Evolutionary conservation across 30 jellyfish, hydroid and myxozoan genomes (phyloP).

Genomic region (Rhopilema esculentum): DNA sequence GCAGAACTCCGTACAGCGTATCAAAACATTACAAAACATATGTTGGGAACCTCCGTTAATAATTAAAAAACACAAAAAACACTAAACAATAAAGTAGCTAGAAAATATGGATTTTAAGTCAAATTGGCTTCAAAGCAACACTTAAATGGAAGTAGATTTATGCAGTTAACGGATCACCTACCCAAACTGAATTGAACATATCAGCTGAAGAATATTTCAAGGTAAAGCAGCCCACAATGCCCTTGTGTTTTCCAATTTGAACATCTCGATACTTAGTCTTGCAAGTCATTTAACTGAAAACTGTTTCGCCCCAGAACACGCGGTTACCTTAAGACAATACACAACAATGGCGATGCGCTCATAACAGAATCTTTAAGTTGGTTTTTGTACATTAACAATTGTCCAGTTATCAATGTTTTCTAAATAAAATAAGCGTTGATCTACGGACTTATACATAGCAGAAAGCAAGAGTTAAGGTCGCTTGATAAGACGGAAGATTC

Average conservation of each 20-base stretch:
- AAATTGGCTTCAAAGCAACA: too few relatives aligned
- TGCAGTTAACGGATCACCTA: too few relatives aligned
- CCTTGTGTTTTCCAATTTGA: not conserved
- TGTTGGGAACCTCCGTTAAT: too few relatives aligned
- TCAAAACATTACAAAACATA: too few relatives aligned
- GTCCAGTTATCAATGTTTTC: conserved; percentile 25
- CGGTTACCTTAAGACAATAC: not conserved
- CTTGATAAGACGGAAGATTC: conserved; percentile 7
- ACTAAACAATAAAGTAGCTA: too few relatives aligned
- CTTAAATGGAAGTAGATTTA: too few relatives aligned
- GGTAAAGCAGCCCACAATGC: too few relatives aligned
- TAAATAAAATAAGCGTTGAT: conserved; percentile 28
- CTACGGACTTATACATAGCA: conserved; percentile 13
- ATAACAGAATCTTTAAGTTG: not conserved
- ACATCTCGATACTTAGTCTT: not conserved
- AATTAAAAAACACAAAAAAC: too few relatives aligned
- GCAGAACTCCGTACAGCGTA: too few relatives aligned
- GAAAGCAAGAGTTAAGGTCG: conserved; percentile 26
- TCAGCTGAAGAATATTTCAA: too few relatives aligned
- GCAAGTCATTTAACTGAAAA: not conserved
- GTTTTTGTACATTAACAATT: conserved; percentile 14
- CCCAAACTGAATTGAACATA: too few relatives aligned
- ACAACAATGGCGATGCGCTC: not conserved
- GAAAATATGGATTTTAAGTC: too few relatives aligned
- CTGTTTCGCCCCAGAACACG: not conserved